Evolutionary conservation across 2,797 vertebrate genomes (phyloP).

Genomic region (Sciurus carolinensis): DNA sequence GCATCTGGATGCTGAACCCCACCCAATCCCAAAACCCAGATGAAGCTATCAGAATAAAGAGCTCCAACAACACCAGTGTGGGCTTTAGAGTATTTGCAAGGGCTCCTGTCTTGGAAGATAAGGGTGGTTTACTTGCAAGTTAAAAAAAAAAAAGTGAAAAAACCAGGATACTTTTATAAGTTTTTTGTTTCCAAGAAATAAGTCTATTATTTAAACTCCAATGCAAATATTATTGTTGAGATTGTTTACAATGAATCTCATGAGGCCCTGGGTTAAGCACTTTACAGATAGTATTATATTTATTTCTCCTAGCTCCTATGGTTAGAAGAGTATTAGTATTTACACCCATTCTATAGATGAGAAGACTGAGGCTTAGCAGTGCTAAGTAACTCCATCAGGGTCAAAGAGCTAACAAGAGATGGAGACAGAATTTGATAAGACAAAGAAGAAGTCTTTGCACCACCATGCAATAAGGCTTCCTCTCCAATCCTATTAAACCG

Average conservation of each 20-base stretch:
- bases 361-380: constrained; percentile 7
- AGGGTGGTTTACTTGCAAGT: background rate
- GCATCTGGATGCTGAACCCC: no score
- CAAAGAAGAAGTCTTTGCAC: background rate
- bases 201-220: constrained; percentile 1
- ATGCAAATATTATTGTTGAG: background rate
- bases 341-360: background rate
- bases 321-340: background rate
- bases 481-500: background rate
- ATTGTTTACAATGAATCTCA: background rate
- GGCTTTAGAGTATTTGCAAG: background rate
- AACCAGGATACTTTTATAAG: background rate
- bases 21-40: background rate
- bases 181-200: constrained; percentile 3
- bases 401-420: background rate
- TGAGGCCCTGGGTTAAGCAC: background rate
- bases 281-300: background rate
- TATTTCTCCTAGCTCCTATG: background rate
- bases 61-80: background rate
- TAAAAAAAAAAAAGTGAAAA: background rate
- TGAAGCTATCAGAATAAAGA: background rate
- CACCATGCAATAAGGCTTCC: background rate
- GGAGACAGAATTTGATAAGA: background rate
- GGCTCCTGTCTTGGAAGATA: background rate
- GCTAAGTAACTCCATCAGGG: background rate